Percentiles rank a stretch among this genome's conserved stretches.
phyloP scores from a whole-genome alignment of 2,888 invertebrate genomes.

The Rhimphoctona megacephalus region DNA sequence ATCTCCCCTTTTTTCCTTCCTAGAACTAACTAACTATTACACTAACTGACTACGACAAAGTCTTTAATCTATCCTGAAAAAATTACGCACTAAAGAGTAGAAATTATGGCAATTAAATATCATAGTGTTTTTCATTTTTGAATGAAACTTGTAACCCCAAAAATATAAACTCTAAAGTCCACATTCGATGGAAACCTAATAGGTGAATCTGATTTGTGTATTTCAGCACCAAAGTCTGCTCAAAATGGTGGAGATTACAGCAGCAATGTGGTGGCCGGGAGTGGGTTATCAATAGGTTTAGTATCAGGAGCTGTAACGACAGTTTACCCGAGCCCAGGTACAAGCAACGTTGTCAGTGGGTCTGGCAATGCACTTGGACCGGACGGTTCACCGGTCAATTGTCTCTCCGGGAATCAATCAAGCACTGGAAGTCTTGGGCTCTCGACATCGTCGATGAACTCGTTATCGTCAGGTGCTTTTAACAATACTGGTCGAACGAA shows the following conservation, averaged over 20 bases:
- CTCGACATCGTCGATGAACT: constrained; percentile 71
- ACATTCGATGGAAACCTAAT: neutral
- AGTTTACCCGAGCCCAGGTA: constrained; percentile 63
- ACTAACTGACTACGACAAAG: too few relatives aligned
- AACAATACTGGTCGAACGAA: constrained; percentile 98
- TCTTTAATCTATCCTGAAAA: too few relatives aligned
- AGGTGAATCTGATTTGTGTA: neutral
- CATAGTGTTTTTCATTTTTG: too few relatives aligned
- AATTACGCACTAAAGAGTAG: too few relatives aligned
- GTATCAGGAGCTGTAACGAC: constrained; percentile 55
- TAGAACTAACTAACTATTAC: too few relatives aligned
- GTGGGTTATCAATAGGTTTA: constrained; percentile 64
- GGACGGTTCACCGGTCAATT: constrained; percentile 64
- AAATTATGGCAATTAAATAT: too few relatives aligned
- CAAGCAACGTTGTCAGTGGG: constrained; percentile 37
- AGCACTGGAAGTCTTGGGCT: constrained; percentile 73
- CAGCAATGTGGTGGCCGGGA: constrained; percentile 71
- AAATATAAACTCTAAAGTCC: neutral
- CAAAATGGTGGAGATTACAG: constrained; percentile 78
- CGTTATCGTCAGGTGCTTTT: constrained; percentile 79
- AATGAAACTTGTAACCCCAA: neutral
- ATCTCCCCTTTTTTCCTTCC: neutral
- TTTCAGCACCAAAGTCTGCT: constrained; percentile 81
- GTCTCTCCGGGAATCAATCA: constrained; percentile 41
- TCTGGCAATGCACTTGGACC: constrained; percentile 70